These are phyloP conservation scores for Echinarachnius parma DNA, from an alignment of 53 echinoderm and acorn worm species.

Conservation along the genomic window DNA sequence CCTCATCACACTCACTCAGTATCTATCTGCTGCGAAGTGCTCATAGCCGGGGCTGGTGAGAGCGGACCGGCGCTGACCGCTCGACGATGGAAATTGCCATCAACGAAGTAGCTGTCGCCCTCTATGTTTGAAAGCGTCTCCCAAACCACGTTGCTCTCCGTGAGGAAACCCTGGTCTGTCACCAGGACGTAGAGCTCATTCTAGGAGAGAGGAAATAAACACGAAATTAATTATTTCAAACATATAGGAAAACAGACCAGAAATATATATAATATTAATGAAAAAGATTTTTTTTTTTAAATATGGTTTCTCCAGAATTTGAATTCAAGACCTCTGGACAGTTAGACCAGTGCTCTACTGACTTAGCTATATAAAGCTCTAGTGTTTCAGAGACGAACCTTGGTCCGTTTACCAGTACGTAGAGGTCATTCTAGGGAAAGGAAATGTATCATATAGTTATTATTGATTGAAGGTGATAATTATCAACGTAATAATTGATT, in stretches of 20 bases:
- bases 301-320: too few relatives aligned
- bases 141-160: slow-evolving; percentile 90
- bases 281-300: too few relatives aligned
- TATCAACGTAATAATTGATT: too few relatives aligned
- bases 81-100: slow-evolving; percentile 75
- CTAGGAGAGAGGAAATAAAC: slow-evolving; percentile 32
- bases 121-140: slow-evolving; percentile 88
- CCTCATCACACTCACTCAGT: slow-evolving; percentile 67
- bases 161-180: slow-evolving; percentile 93
- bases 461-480: too few relatives aligned
- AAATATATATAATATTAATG: too few relatives aligned
- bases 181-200: slow-evolving; percentile 82
- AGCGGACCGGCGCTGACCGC: slow-evolving; percentile 48
- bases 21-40: slow-evolving; percentile 79
- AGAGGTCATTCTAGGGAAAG: too few relatives aligned
- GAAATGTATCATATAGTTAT: too few relatives aligned
- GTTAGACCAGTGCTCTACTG: too few relatives aligned
- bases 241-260: neutral
- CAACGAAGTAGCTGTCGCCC: slow-evolving; percentile 92
- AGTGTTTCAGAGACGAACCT: too few relatives aligned
- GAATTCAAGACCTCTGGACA: too few relatives aligned
- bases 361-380: too few relatives aligned
- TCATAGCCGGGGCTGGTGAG: slow-evolving; percentile 61
- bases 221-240: neutral
- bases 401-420: too few relatives aligned